Conservation (phyloP, 2,888 invertebrate genomes). For the Drosophila tripunctata region DNA sequence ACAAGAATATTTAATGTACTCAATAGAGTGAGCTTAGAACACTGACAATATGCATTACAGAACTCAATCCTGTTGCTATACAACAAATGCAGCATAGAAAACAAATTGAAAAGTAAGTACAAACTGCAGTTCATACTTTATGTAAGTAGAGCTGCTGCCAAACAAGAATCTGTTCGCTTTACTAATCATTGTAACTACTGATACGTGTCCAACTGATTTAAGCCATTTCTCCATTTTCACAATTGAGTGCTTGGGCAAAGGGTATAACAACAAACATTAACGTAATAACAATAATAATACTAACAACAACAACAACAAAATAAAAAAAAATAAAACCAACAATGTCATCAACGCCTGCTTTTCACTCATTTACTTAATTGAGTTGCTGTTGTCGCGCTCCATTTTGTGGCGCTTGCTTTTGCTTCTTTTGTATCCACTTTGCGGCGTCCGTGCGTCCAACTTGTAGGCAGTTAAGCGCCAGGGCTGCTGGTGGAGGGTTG, state of each 20-base stretch:
- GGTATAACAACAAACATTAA: conserved; percentile 13
- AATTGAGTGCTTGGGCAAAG: conserved; percentile 12
- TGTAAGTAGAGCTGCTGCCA: too few relatives aligned
- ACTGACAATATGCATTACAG: too few relatives aligned
- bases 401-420: conserved; percentile 51
- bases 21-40: too few relatives aligned
- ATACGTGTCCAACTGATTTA: conserved; percentile 7
- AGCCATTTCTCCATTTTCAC: conserved; percentile 13
- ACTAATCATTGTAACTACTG: neutral
- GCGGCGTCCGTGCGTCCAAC: conserved; percentile 28
- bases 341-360: conserved; percentile 46
- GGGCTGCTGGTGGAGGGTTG: neutral
- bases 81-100: too few relatives aligned
- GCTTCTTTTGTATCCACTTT: conserved; percentile 49
- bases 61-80: too few relatives aligned
- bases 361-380: conserved; percentile 71
- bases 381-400: conserved; percentile 58
- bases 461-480: conserved; percentile 35
- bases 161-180: neutral
- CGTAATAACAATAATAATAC: conserved; percentile 22
- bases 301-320: conserved; percentile 25
- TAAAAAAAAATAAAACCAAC: too few relatives aligned
- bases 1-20: neutral
- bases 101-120: too few relatives aligned
- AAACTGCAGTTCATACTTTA: too few relatives aligned